Percentiles rank a stretch among this genome's conserved stretches.
phyloP scores from a whole-genome alignment of 1,140 invertebrate genomes.

The Drosophila equinoxialis region DNA sequence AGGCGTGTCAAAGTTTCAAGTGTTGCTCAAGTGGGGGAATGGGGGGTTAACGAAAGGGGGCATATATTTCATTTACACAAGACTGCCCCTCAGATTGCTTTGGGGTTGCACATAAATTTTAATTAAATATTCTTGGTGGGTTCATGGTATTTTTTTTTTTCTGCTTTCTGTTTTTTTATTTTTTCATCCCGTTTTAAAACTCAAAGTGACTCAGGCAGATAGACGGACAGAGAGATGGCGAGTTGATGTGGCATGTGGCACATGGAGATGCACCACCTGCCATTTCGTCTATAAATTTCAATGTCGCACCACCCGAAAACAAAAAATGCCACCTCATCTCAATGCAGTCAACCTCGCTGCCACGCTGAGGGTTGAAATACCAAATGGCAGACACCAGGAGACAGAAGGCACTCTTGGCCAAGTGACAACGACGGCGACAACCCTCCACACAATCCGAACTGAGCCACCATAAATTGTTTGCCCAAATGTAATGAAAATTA shows the following conservation, averaged over 20 bases:
- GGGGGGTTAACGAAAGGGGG: neutral
- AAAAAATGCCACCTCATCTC: conserved; percentile 29
- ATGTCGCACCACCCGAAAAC: conserved; percentile 60
- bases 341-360: conserved; percentile 8
- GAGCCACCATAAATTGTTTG: conserved; percentile 69
- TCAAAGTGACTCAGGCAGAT: conserved; percentile 44
- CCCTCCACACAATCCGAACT: conserved; percentile 31
- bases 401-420: conserved; percentile 15
- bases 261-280: conserved; percentile 46
- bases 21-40: neutral
- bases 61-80: conserved; percentile 24
- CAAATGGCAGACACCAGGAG: conserved; percentile 31
- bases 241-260: conserved; percentile 40
- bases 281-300: conserved; percentile 69
- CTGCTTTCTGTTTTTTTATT: conserved; percentile 5
- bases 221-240: conserved; percentile 30
- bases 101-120: conserved; percentile 78
- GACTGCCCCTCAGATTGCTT: conserved; percentile 37
- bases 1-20: conserved; percentile 11
- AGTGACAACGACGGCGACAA: conserved; percentile 42
- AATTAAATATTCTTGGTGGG: conserved; percentile 74
- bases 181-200: conserved; percentile 12
- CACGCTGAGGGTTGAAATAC: conserved; percentile 36
- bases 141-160: conserved; percentile 11
- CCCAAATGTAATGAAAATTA: conserved; percentile 64